Conservation (phyloP, 2,113 vertebrate genomes). For the Irena cyanogastra region DNA sequence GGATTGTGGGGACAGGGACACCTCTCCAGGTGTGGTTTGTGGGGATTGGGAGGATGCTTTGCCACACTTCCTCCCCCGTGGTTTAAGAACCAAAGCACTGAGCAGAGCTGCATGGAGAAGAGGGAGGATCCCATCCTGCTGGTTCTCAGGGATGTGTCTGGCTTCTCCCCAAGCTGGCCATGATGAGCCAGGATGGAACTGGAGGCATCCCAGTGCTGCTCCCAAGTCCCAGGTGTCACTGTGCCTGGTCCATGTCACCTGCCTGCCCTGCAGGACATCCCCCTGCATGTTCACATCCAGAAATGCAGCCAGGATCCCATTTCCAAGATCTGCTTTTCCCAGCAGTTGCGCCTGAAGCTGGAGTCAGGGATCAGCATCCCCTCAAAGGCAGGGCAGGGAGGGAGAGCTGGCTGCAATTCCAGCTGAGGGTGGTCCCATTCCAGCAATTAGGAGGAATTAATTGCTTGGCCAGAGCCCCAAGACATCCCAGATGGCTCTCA, state of each 20-base stretch:
- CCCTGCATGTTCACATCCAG: fast-evolving
- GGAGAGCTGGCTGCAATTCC: background rate
- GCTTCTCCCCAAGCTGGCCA: background rate
- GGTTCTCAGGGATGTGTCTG: background rate
- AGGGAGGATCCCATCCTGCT: background rate
- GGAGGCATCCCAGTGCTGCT: background rate
- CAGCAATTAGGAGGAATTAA: background rate
- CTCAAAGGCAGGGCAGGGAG: background rate
- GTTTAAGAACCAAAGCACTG: fast-evolving
- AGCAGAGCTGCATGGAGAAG: background rate
- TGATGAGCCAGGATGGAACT: background rate
- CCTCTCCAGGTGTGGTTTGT: background rate
- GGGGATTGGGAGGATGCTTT: background rate
- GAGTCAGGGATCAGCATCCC: background rate
- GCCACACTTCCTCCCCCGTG: background rate
- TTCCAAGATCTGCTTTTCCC: background rate
- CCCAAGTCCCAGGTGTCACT: background rate
- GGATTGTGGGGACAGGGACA: background rate
- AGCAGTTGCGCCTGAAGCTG: background rate
- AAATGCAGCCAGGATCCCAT: background rate
- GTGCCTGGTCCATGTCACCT: fast-evolving
- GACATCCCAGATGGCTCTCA: background rate
- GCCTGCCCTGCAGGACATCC: background rate
- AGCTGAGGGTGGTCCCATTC: background rate
- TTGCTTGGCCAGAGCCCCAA: background rate